These are phyloP conservation scores for Cololabis saira DNA, from an alignment of 2,113 vertebrate species.

Conservation along the genomic window DNA sequence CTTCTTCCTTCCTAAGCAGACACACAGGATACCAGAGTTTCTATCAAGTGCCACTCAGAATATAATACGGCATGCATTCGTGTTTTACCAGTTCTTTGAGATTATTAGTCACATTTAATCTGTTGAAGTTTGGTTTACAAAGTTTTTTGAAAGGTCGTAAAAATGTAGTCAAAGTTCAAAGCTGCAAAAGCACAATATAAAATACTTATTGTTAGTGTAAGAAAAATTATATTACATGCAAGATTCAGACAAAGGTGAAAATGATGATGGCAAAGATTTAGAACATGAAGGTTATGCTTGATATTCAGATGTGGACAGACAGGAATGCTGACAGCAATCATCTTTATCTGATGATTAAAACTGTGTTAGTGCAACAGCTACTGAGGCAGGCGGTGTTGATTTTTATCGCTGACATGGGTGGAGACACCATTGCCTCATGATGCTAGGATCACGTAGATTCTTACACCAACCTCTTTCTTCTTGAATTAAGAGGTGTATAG, in stretches of 20 bases:
- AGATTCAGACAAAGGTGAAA: not conserved
- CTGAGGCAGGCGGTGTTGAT: not conserved
- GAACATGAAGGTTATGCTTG: conserved; percentile 13
- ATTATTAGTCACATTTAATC: too few species aligned
- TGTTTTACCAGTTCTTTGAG: too few species aligned
- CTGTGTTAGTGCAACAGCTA: conserved; percentile 12
- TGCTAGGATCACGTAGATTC: conserved; percentile 38
- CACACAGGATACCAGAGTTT: conserved; percentile 2
- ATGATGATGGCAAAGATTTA: conserved; percentile 7
- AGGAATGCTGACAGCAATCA: conserved; percentile 3
- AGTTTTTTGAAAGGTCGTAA: too few species aligned
- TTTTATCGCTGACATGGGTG: not conserved
- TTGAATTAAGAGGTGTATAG: conserved; percentile 88
- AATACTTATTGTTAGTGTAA: too few species aligned
- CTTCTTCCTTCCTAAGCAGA: conserved; percentile 91
- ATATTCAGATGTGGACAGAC: conserved; percentile 4
- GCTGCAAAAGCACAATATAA: too few species aligned
- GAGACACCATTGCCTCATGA: conserved; percentile 20
- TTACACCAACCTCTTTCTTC: conserved; percentile 93
- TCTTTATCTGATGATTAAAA: not conserved
- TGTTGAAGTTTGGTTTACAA: too few species aligned
- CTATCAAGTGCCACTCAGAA: too few species aligned
- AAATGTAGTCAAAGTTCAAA: too few species aligned
- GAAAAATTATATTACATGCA: not conserved
- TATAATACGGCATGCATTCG: too few species aligned